These are phyloP conservation scores for Julus scanicus DNA, from an alignment of 2,888 invertebrate species.

Conservation along the genomic window DNA sequence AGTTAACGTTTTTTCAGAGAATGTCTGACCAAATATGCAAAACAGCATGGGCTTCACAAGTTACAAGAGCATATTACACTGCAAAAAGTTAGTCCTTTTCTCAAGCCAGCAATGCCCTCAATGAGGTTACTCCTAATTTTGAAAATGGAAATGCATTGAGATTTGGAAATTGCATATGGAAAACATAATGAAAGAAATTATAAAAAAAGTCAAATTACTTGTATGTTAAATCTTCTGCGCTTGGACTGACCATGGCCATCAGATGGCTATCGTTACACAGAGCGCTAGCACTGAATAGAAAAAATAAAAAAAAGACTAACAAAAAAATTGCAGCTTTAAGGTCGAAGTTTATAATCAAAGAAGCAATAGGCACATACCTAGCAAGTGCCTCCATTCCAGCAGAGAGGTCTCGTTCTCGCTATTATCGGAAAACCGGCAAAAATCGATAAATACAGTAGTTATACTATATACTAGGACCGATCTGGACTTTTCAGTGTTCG, in stretches of 20 bases:
- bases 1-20: constrained; percentile 66
- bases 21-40: constrained; percentile 62
- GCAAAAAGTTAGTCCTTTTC: constrained; percentile 96
- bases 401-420: too few relatives aligned
- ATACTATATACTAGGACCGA: too few relatives aligned
- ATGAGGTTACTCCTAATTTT: constrained; percentile 83
- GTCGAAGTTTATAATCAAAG: neutral
- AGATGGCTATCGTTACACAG: constrained; percentile 74
- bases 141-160: too few relatives aligned
- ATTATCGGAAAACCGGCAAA: too few relatives aligned
- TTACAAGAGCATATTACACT: constrained; percentile 92
- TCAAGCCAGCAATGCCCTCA: constrained; percentile 87
- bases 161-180: too few relatives aligned
- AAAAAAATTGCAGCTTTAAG: neutral
- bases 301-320: neutral
- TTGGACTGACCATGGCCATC: constrained; percentile 73
- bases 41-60: constrained; percentile 88
- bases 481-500: too few relatives aligned
- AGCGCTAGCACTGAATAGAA: constrained; percentile 59
- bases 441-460: too few relatives aligned
- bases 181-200: neutral
- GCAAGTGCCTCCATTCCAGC: constrained; percentile 59
- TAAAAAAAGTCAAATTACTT: constrained; percentile 75
- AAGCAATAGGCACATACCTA: constrained; percentile 51
- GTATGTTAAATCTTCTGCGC: constrained; percentile 74